Percentiles rank a stretch among this genome's conserved stretches.
Conservation (phyloP, 2,113 vertebrate genomes). For the Etheostoma cragini region DNA sequence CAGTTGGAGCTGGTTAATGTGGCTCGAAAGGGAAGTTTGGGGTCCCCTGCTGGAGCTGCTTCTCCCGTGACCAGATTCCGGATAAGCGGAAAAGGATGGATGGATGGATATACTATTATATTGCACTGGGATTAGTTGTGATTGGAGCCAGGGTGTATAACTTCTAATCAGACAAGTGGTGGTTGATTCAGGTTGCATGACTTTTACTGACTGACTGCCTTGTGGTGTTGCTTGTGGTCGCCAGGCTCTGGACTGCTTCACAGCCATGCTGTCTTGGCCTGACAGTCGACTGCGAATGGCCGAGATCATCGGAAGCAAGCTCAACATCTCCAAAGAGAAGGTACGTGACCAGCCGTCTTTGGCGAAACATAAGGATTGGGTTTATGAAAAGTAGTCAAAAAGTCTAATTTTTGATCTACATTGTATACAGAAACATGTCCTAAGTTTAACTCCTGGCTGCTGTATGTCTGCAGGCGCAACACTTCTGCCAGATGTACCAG, state of each 20-base stretch:
- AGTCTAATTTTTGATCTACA: not conserved
- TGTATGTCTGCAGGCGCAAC: slow-evolving; percentile 85
- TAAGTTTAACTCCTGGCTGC: not conserved
- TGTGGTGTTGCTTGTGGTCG: not conserved
- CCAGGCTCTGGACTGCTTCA: slow-evolving; percentile 97
- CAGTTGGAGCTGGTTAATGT: too few relatives aligned
- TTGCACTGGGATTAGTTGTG: too few relatives aligned
- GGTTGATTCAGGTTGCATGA: not conserved
- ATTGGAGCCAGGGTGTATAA: too few relatives aligned
- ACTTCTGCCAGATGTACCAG: slow-evolving; percentile 94
- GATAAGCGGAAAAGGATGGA: too few relatives aligned
- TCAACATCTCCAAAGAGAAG: slow-evolving; percentile 97
- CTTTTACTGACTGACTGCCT: not conserved
- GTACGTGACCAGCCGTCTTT: slow-evolving; percentile 69
- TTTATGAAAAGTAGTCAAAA: not conserved
- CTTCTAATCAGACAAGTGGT: not conserved
- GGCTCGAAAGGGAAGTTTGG: too few relatives aligned
- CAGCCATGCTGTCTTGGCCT: slow-evolving; percentile 91
- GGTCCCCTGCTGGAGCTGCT: too few relatives aligned
- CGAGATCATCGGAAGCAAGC: slow-evolving; percentile 93
- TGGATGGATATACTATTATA: too few relatives aligned
- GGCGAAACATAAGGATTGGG: not conserved
- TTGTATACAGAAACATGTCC: too few relatives aligned
- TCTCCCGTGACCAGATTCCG: too few relatives aligned
- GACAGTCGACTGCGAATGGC: slow-evolving; percentile 89